A percentile compares a stretch with the other conserved stretches of the same genome.
Conservation (phyloP, 2,888 invertebrate species). For the Timema cristinae region DNA sequence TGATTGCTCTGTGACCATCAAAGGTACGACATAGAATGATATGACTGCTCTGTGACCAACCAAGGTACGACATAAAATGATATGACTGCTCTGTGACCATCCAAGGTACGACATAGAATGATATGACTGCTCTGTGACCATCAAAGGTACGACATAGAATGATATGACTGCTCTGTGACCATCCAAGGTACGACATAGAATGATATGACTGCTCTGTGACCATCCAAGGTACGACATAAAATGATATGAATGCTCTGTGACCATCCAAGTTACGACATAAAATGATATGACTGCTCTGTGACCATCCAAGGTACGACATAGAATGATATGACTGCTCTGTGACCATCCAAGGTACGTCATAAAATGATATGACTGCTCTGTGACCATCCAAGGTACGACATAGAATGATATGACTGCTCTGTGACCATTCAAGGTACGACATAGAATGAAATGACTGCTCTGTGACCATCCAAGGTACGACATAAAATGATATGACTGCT, state of each 20-base stretch:
- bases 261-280: slow-evolving; percentile 22
- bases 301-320: slow-evolving; percentile 21
- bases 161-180: too few species aligned
- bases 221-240: slow-evolving; percentile 23
- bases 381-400: slow-evolving; percentile 20
- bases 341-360: slow-evolving; percentile 20
- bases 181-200: slow-evolving; percentile 24
- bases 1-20: not conserved
- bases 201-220: too few species aligned
- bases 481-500: not conserved
- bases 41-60: not conserved
- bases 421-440: slow-evolving; percentile 20
- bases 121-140: not conserved
- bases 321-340: too few species aligned
- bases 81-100: not conserved
- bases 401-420: too few species aligned
- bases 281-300: too few species aligned
- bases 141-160: slow-evolving; percentile 24
- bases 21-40: slow-evolving; percentile 26
- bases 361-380: too few species aligned
- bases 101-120: slow-evolving; percentile 26
- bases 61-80: slow-evolving; percentile 26
- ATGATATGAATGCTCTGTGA: too few species aligned
- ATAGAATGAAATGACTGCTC: too few species aligned
- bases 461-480: slow-evolving; percentile 19